Evolutionary conservation across 1,140 invertebrate species (phyloP).

Genomic region (Dreissena polymorpha): DNA sequence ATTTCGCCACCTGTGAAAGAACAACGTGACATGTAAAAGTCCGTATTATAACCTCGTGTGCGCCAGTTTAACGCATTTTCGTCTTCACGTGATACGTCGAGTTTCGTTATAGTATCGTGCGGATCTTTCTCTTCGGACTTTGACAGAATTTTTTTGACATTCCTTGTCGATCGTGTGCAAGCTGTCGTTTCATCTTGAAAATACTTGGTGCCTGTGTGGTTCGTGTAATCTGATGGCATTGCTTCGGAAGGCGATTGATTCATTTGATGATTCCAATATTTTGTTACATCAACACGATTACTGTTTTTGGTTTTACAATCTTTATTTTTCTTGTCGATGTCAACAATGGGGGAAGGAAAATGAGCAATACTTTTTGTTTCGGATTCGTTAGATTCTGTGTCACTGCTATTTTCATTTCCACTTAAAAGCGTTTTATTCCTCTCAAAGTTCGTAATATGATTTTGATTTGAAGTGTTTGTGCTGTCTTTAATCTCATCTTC

Average conservation of each 20-base stretch:
- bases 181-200: too few species aligned
- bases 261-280: background rate
- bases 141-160: background rate
- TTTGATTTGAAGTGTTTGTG: background rate
- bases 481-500: background rate
- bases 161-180: background rate
- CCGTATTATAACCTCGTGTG: conserved; percentile 33
- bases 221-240: too few species aligned
- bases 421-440: conserved; percentile 24
- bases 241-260: background rate
- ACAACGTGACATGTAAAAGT: conserved; percentile 46
- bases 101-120: background rate
- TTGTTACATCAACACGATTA: background rate
- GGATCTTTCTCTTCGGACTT: background rate
- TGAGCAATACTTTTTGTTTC: background rate
- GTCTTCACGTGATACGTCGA: conserved; percentile 22
- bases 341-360: background rate
- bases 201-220: too few species aligned
- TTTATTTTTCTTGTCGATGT: background rate
- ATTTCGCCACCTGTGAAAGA: conserved; percentile 48
- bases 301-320: too few species aligned
- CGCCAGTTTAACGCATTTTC: conserved; percentile 37
- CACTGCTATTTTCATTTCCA: conserved; percentile 9
- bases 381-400: background rate
- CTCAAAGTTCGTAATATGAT: background rate